Percentiles rank a stretch among this genome's conserved stretches.
Evolutionary conservation across 2,113 vertebrate species (phyloP).

Genomic region (Alexandromys fortis): DNA sequence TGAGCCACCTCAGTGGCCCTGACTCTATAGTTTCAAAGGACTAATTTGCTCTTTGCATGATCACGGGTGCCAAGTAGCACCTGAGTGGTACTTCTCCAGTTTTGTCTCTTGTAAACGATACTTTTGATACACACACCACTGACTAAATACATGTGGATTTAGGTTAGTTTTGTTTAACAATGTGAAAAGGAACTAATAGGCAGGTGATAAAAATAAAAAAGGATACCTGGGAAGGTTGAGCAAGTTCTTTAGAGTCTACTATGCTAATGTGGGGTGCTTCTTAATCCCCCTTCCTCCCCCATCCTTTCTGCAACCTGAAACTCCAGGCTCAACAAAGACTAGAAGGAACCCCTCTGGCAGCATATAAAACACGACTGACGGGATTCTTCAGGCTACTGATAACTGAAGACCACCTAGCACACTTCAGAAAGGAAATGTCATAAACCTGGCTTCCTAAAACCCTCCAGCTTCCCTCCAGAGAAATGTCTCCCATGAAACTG

Average conservation of each 20-base stretch:
- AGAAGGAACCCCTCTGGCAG: background rate
- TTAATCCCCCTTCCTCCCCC: background rate
- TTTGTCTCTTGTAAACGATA: background rate
- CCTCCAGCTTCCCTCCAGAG: conserved; percentile 5
- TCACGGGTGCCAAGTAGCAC: background rate
- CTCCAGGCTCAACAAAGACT: background rate
- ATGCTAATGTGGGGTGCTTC: background rate
- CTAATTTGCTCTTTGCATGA: background rate
- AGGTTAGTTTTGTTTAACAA: background rate
- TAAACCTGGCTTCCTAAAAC: conserved; percentile 31
- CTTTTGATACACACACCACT: background rate
- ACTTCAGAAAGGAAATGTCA: conserved; percentile 12
- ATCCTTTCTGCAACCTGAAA: background rate
- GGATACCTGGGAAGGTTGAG: background rate
- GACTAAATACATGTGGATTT: conserved; percentile 10
- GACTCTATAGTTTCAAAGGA: background rate
- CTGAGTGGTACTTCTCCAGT: background rate
- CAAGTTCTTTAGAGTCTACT: conserved; percentile 30
- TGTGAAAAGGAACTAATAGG: background rate
- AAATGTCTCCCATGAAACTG: conserved; percentile 14
- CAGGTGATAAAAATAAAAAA: background rate
- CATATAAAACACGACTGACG: background rate
- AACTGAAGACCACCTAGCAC: background rate
- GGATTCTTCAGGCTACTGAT: conserved; percentile 26
- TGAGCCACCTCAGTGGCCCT: background rate